A percentile compares a stretch with the other conserved stretches of the same genome.
phyloP scores from a whole-genome alignment of 2,888 invertebrate genomes.

The Gastrophysa polygoni region DNA sequence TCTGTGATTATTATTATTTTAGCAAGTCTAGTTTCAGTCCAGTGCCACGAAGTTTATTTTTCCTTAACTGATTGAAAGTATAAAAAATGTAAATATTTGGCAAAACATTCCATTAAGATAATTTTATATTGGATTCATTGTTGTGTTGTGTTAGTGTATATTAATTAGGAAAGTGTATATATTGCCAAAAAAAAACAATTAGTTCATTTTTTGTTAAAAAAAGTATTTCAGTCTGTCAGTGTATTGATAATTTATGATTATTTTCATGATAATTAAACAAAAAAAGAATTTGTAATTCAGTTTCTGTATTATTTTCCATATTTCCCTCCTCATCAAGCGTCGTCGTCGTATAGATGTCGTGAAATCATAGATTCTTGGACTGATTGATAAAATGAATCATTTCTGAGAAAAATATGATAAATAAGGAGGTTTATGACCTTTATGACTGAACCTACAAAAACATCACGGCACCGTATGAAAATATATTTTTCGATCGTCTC shows the following conservation, averaged over 20 bases:
- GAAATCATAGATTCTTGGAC: too few species aligned
- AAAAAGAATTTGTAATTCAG: conserved; percentile 56
- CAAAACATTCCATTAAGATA: conserved; percentile 52
- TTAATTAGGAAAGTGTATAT: conserved; percentile 54
- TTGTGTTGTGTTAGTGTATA: conserved; percentile 57
- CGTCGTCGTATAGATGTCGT: too few species aligned
- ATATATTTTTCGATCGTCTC: too few species aligned
- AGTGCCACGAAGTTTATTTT: conserved; percentile 42
- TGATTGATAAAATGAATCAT: too few species aligned
- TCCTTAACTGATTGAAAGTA: conserved; percentile 34
- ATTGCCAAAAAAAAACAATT: conserved; percentile 57
- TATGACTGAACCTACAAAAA: too few species aligned
- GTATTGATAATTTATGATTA: conserved; percentile 59
- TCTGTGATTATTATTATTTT: conserved; percentile 38
- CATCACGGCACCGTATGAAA: too few species aligned
- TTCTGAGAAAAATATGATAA: too few species aligned
- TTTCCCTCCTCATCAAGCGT: not conserved
- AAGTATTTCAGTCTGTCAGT: conserved; percentile 55
- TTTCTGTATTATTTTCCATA: conserved; percentile 2
- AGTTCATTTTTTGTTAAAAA: conserved; percentile 55
- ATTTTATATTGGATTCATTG: conserved; percentile 53
- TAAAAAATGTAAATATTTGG: conserved; percentile 36
- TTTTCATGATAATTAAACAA: conserved; percentile 59
- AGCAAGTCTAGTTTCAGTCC: conserved; percentile 35
- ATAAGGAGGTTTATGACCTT: too few species aligned